Percentiles rank a stretch among this genome's conserved stretches.
These are phyloP conservation scores for Sipunculus nudus DNA, from an alignment of 2,888 invertebrate species.

Conservation along the genomic window DNA sequence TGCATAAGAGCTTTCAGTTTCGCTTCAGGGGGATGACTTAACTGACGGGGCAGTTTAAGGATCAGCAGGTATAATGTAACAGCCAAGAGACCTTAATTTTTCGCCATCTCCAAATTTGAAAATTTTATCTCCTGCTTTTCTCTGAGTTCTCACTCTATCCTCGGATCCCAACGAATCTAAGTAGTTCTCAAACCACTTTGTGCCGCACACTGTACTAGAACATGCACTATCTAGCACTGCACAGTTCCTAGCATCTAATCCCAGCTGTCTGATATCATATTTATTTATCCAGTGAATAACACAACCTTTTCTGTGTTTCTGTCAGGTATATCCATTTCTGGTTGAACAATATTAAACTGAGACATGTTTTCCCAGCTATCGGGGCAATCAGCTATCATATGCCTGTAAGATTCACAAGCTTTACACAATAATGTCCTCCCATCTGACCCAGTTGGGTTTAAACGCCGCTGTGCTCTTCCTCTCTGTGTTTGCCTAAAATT, in stretches of 20 bases:
- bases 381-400: constrained; percentile 29
- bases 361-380: constrained; percentile 31
- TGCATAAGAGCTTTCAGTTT: too few species aligned
- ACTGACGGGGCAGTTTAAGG: too few species aligned
- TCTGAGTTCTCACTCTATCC: background rate
- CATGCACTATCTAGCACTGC: constrained; percentile 24
- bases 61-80: constrained; percentile 3
- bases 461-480: background rate
- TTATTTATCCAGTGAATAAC: constrained; percentile 6
- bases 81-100: background rate
- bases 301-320: constrained; percentile 10
- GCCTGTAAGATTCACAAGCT: constrained; percentile 30
- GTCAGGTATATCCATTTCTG: constrained; percentile 18
- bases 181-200: constrained; percentile 10
- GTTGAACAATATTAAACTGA: constrained; percentile 21
- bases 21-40: too few species aligned
- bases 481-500: too few species aligned
- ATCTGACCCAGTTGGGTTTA: constrained; percentile 13
- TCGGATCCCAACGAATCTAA: constrained; percentile 2
- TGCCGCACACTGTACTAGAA: constrained; percentile 17
- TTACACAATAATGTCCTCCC: constrained; percentile 23
- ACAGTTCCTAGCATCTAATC: constrained; percentile 11
- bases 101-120: constrained; percentile 7
- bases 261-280: background rate
- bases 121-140: background rate